Evolutionary conservation across 2,888 invertebrate genomes (phyloP).

Genomic region (Nebria brevicollis): DNA sequence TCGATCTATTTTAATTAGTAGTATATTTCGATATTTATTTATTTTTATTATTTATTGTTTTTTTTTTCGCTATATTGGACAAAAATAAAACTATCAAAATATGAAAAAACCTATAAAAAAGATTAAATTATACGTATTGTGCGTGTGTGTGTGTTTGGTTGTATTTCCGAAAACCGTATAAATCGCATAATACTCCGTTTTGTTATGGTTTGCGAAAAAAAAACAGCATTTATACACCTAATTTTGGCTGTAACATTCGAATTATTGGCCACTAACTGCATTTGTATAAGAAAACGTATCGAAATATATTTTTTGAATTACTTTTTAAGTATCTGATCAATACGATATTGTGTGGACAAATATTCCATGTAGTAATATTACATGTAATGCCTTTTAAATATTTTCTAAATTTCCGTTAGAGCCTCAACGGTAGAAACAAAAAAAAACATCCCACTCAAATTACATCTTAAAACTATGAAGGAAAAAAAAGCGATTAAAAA

Average conservation of each 20-base stretch:
- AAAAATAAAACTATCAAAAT: not conserved
- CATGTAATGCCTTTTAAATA: not conserved
- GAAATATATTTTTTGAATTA: not conserved
- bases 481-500: constrained; percentile 6
- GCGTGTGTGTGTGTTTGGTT: not conserved
- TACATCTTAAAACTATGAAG: not conserved
- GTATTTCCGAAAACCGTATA: constrained; percentile 18
- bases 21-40: no score
- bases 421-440: not conserved
- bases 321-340: no score
- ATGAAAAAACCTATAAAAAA: constrained; percentile 21
- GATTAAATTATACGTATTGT: not conserved
- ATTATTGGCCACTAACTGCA: not conserved
- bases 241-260: not conserved
- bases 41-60: no score
- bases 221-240: not conserved
- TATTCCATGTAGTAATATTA: no score
- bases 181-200: constrained; percentile 9
- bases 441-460: constrained; percentile 13
- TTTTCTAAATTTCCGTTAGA: no score
- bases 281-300: not conserved
- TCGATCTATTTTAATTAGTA: not conserved
- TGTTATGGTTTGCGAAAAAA: constrained; percentile 6
- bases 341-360: no score
- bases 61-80: no score